Evolutionary conservation across 2,797 vertebrate species (phyloP).

Genomic region (Acanthis flammea): DNA sequence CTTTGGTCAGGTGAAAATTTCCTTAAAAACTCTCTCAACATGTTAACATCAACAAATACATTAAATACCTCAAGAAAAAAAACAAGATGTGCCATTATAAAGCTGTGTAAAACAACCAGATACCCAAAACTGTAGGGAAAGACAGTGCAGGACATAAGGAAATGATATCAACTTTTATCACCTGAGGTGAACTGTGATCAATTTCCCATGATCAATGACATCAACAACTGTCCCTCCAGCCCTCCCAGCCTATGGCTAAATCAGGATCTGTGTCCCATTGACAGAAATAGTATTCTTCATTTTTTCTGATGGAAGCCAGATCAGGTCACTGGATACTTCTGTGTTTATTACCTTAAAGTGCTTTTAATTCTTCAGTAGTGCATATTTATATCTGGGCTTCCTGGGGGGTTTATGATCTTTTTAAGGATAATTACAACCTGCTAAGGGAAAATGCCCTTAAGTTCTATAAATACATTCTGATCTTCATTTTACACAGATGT

Average conservation of each 20-base stretch:
- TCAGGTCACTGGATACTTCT: background rate
- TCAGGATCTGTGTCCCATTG: background rate
- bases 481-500: background rate
- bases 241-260: background rate
- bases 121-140: background rate
- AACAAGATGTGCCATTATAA: background rate
- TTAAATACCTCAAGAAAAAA: background rate
- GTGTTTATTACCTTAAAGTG: slow-evolving; percentile 20
- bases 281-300: background rate
- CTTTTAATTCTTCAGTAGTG: background rate
- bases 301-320: background rate
- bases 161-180: background rate
- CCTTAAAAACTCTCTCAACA: background rate
- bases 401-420: background rate
- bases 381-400: slow-evolving; percentile 27
- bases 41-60: background rate
- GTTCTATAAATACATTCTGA: background rate
- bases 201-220: background rate
- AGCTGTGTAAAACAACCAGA: background rate
- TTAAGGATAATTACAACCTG: background rate
- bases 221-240: background rate
- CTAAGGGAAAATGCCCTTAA: background rate
- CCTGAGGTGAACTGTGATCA: background rate
- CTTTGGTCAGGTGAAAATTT: background rate
- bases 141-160: background rate